These are phyloP conservation scores for Axea sp. DNA, from an alignment of 2,888 invertebrate species.

Conservation along the genomic window DNA sequence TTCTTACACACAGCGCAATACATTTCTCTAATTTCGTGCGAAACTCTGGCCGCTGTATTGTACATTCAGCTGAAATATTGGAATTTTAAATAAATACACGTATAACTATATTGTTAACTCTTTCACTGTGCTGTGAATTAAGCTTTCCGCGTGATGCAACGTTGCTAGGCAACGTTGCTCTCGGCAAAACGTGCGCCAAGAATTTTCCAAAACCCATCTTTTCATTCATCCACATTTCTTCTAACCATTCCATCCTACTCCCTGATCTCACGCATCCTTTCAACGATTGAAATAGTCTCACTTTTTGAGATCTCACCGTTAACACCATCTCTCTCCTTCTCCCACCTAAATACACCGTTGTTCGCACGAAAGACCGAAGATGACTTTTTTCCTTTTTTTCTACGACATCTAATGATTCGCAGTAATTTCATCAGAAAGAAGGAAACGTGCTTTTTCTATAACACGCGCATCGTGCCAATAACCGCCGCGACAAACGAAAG, in stretches of 20 bases:
- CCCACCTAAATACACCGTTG: conserved; percentile 8
- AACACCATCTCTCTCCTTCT: conserved; percentile 9
- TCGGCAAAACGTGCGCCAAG: conserved; percentile 57
- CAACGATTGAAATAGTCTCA: conserved; percentile 36
- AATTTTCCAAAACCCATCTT: conserved; percentile 50
- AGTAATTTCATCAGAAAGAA: too few species aligned
- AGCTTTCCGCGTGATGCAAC: conserved; percentile 64
- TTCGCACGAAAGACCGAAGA: conserved; percentile 8
- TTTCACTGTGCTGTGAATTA: conserved; percentile 57
- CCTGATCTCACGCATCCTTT: conserved; percentile 43
- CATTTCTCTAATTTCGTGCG: not conserved
- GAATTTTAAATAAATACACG: conserved; percentile 42
- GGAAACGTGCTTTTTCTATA: too few species aligned
- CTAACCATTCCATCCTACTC: conserved; percentile 26
- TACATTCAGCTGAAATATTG: conserved; percentile 27
- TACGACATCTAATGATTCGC: too few species aligned
- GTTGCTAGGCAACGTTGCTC: conserved; percentile 65
- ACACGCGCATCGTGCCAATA: too few species aligned
- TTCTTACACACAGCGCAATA: too few species aligned
- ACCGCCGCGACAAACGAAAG: too few species aligned
- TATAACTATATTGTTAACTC: conserved; percentile 48
- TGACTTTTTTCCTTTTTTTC: too few species aligned
- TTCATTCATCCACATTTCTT: conserved; percentile 57
- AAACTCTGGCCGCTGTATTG: conserved; percentile 7
- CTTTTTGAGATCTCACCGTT: conserved; percentile 22